These are phyloP conservation scores for Eurytoma adleriae DNA, from an alignment of 2,888 invertebrate genomes.

Conservation along the genomic window DNA sequence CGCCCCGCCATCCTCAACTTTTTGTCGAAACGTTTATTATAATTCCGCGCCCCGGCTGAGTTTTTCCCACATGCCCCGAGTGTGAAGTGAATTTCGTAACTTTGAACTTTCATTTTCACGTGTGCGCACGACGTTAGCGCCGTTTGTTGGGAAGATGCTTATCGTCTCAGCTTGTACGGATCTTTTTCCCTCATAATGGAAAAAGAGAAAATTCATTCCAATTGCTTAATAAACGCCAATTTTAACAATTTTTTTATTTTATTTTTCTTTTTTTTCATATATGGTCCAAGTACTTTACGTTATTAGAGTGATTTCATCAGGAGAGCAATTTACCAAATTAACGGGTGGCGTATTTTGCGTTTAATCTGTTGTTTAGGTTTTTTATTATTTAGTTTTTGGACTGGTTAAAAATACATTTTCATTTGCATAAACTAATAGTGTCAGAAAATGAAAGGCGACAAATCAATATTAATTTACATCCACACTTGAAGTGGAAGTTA, in stretches of 20 bases:
- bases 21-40: constrained; percentile 36
- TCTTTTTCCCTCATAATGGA: background rate
- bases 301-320: too few species aligned
- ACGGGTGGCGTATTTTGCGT: background rate
- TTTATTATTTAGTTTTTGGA: too few species aligned
- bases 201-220: constrained; percentile 29
- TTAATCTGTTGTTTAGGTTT: background rate
- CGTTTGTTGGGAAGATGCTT: constrained; percentile 43
- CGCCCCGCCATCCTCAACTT: background rate
- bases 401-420: too few species aligned
- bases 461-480: background rate
- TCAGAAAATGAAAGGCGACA: background rate
- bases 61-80: constrained; percentile 25
- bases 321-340: too few species aligned
- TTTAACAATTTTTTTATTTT: constrained; percentile 18
- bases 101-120: constrained; percentile 51
- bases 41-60: constrained; percentile 12
- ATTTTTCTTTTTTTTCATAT: too few species aligned
- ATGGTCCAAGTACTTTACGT: too few species aligned
- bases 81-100: constrained; percentile 41
- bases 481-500: background rate
- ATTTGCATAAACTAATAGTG: too few species aligned
- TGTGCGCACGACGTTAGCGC: constrained; percentile 25
- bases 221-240: constrained; percentile 18
- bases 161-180: constrained; percentile 17